These are phyloP conservation scores for Tetheella fluctuosa DNA, from an alignment of 2,888 invertebrate species.

Conservation along the genomic window DNA sequence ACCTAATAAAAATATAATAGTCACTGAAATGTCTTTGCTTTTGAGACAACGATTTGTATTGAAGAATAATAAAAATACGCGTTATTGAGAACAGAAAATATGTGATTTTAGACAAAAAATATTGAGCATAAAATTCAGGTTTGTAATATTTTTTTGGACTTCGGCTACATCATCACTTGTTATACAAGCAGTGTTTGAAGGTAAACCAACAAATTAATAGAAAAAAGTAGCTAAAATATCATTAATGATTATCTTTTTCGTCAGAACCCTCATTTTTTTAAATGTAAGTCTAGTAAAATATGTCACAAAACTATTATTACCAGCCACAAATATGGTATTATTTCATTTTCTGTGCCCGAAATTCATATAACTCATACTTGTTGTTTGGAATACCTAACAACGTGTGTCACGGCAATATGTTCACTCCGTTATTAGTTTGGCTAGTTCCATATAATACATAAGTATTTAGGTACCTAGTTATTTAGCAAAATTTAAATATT, in stretches of 20 bases:
- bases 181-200: too few species aligned
- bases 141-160: too few species aligned
- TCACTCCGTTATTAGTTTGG: conserved; percentile 64
- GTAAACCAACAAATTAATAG: too few species aligned
- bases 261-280: conserved; percentile 1
- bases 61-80: too few species aligned
- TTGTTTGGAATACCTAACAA: conserved; percentile 37
- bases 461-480: not conserved
- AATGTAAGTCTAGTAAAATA: not conserved
- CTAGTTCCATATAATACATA: conserved; percentile 27
- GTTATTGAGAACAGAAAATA: too few species aligned
- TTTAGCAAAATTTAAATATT: not conserved
- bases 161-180: too few species aligned
- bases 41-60: too few species aligned
- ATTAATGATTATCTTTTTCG: too few species aligned
- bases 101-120: too few species aligned
- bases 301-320: not conserved
- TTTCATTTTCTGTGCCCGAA: conserved; percentile 17
- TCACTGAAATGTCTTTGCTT: not conserved
- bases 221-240: too few species aligned
- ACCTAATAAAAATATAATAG: not conserved
- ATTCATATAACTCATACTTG: conserved; percentile 36
- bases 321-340: conserved; percentile 15
- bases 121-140: too few species aligned
- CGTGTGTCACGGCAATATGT: conserved; percentile 55